A percentile compares a stretch with the other conserved stretches of the same genome.
Conservation (phyloP, 2,797 vertebrate genomes). For the Phataginus tetradactyla region DNA sequence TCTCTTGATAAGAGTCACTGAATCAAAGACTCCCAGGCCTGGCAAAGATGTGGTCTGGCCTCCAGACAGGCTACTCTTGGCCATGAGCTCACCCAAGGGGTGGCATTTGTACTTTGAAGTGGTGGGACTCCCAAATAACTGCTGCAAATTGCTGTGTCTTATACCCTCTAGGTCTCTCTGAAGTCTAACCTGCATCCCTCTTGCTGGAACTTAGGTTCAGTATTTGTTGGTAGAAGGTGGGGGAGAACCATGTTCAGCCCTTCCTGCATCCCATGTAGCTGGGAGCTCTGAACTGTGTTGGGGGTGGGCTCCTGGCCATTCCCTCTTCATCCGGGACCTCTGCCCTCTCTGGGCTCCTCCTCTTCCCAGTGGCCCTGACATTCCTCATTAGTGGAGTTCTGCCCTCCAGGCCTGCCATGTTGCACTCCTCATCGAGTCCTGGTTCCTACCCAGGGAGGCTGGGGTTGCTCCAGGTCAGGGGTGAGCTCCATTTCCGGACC, state of each 20-base stretch:
- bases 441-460: slow-evolving; percentile 67
- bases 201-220: neutral
- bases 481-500: slow-evolving; percentile 66
- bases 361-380: slow-evolving; percentile 2
- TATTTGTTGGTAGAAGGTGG: neutral
- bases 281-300: neutral
- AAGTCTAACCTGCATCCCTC: neutral
- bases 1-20: neutral
- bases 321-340: neutral
- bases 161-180: neutral
- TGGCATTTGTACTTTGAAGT: neutral
- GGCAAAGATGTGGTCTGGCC: neutral
- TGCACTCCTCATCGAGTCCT: neutral
- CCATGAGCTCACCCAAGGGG: neutral
- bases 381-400: slow-evolving; percentile 49
- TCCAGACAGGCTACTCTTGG: neutral
- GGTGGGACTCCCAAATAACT: neutral
- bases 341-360: neutral
- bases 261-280: neutral
- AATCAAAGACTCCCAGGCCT: neutral
- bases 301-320: neutral
- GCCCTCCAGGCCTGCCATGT: slow-evolving; percentile 23
- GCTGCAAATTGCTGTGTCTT: neutral
- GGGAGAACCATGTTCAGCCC: neutral
- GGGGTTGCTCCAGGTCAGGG: slow-evolving; percentile 47